Percentiles rank a stretch among this genome's conserved stretches.
Evolutionary conservation across 92 coral and sea anemone species (phyloP).

Genomic region (Diadumene lineata): DNA sequence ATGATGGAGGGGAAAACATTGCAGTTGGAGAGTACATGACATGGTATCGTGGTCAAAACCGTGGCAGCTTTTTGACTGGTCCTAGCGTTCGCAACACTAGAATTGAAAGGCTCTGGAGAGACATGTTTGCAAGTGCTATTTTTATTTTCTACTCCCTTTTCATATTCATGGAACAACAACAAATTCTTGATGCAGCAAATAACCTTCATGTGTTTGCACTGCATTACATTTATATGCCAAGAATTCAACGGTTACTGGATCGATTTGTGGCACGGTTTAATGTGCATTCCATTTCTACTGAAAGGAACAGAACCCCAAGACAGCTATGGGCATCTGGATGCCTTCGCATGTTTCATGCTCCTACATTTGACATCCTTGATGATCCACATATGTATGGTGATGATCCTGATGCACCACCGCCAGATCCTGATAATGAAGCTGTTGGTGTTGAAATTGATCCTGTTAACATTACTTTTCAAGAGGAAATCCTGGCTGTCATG

Average conservation of each 20-base stretch:
- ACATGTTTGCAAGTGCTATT: conserved; percentile 47
- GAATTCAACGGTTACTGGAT: conserved; percentile 42
- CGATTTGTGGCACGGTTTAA: conserved; percentile 27
- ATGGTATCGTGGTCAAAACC: conserved; percentile 29
- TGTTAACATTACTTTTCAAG: too few relatives aligned
- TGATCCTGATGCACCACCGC: too few relatives aligned
- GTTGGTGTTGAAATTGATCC: too few relatives aligned
- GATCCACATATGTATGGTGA: too few relatives aligned
- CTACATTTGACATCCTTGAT: too few relatives aligned
- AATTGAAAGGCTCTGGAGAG: conserved; percentile 64
- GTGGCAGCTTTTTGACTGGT: conserved; percentile 60
- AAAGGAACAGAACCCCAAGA: conserved; percentile 38
- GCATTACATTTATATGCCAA: conserved; percentile 39
- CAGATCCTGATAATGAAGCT: too few relatives aligned
- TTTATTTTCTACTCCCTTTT: conserved; percentile 26
- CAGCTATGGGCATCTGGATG: conserved; percentile 49
- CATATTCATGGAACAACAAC: conserved; percentile 26
- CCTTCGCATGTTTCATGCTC: too few relatives aligned
- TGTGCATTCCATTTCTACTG: conserved; percentile 37
- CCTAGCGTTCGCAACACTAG: conserved; percentile 49
- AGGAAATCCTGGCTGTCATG: too few relatives aligned
- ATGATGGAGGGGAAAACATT: conserved; percentile 50
- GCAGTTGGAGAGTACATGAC: conserved; percentile 48
- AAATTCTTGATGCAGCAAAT: conserved; percentile 20
- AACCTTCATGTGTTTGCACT: conserved; percentile 35